Evolutionary conservation across 2,113 vertebrate species (phyloP).

Genomic region (Prionailurus bengalensis): DNA sequence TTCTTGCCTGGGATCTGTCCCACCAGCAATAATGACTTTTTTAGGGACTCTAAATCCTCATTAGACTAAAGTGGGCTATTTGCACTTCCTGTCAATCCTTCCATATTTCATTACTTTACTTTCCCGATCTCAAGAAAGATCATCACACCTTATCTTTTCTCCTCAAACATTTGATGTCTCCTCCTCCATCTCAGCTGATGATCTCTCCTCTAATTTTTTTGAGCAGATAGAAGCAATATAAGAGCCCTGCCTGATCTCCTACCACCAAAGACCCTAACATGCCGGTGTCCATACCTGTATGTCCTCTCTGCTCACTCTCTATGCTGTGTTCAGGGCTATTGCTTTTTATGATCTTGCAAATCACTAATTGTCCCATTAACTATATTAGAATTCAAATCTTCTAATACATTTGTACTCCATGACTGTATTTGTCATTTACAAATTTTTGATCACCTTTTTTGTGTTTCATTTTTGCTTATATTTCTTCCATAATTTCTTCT

Average conservation of each 20-base stretch:
- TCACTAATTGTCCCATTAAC: conserved; percentile 1
- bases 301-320: neutral
- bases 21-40: neutral
- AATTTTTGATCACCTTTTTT: neutral
- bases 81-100: neutral
- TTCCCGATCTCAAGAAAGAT: neutral
- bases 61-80: neutral
- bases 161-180: neutral
- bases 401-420: neutral
- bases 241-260: neutral
- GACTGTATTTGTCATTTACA: neutral
- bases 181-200: neutral
- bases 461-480: conserved; percentile 26
- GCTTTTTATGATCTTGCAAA: neutral
- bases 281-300: accelerated
- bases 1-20: neutral
- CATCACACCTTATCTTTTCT: neutral
- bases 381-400: neutral
- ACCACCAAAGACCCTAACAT: neutral
- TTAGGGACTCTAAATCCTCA: neutral
- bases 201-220: neutral
- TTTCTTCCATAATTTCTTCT: conserved; percentile 5
- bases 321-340: neutral
- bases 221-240: neutral
- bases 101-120: neutral